Evolutionary conservation across 2,113 vertebrate species (phyloP).

Genomic region (Syngnathus floridae): DNA sequence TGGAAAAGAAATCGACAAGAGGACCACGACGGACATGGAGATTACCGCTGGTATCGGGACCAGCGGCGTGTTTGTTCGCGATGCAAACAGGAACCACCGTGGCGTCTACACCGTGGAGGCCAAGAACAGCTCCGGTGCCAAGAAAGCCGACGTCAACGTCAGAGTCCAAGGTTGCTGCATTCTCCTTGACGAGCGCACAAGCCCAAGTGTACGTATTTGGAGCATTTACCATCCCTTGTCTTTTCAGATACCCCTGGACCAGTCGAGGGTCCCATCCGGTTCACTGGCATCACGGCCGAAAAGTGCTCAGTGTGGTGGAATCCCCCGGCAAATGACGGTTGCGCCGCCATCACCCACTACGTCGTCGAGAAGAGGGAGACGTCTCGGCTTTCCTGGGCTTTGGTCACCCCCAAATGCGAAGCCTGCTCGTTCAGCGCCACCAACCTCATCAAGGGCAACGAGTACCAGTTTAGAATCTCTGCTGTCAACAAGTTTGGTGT

Average conservation of each 20-base stretch:
- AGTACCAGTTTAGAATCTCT: constrained; percentile 97
- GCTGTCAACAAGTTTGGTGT: constrained; percentile 94
- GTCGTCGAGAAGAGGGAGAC: constrained; percentile 96
- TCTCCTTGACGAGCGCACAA: neutral
- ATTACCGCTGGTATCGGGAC: constrained; percentile 83
- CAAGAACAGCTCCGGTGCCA: constrained; percentile 86
- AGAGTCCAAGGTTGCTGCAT: constrained; percentile 86
- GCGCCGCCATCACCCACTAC: constrained; percentile 84
- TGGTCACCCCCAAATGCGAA: constrained; percentile 89
- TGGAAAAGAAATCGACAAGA: constrained; percentile 89
- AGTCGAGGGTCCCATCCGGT: constrained; percentile 87
- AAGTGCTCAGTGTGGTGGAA: constrained; percentile 96
- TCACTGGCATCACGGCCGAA: constrained; percentile 91
- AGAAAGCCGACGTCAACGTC: constrained; percentile 82
- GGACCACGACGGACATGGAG: constrained; percentile 76
- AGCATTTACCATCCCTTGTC: neutral
- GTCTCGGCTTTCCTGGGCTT: constrained; percentile 91
- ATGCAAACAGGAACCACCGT: constrained; percentile 84
- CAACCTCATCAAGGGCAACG: constrained; percentile 94
- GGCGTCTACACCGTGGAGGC: constrained; percentile 91
- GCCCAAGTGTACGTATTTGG: neutral
- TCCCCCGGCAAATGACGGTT: constrained; percentile 92
- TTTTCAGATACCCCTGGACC: constrained; percentile 87
- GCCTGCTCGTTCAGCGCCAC: constrained; percentile 83
- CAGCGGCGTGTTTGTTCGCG: constrained; percentile 86